Conservation (phyloP, 2,797 vertebrate species). For the Falco berigora region DNA sequence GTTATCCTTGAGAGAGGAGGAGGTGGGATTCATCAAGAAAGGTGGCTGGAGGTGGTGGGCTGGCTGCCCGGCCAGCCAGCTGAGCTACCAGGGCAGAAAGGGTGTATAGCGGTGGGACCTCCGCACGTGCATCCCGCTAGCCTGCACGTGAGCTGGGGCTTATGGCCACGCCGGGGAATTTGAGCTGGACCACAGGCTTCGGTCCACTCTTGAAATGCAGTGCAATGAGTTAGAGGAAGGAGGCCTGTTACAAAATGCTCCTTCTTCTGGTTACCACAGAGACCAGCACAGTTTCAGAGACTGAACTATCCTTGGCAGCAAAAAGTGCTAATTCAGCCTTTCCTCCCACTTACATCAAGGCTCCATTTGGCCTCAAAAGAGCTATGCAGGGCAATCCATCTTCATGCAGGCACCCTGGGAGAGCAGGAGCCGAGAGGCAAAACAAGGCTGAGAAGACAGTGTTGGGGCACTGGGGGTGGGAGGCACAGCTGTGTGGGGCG, state of each 20-base stretch:
- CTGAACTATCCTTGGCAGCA: not conserved
- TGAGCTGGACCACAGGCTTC: not conserved
- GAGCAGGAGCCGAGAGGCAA: not conserved
- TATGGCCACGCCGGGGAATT: rapidly evolving
- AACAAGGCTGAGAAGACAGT: not conserved
- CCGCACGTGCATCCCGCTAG: rapidly evolving
- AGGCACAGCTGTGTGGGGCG: not conserved
- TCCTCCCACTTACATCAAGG: not conserved
- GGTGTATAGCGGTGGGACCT: not conserved
- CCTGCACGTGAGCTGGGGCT: not conserved
- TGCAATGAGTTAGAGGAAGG: not conserved
- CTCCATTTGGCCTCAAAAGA: not conserved
- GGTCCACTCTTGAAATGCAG: not conserved
- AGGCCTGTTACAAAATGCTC: not conserved
- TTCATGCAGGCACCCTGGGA: not conserved
- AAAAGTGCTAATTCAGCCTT: constrained; percentile 27
- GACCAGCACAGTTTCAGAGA: not conserved
- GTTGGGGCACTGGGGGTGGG: not conserved
- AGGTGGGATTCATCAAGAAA: not conserved
- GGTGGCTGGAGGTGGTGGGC: not conserved
- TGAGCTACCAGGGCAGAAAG: not conserved
- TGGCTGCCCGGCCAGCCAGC: not conserved
- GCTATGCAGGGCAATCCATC: not conserved
- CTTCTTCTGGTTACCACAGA: constrained; percentile 15
- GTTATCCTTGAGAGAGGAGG: not conserved